Evolutionary conservation across 2,888 invertebrate species (phyloP).

Genomic region (Nesidiocoris tenuis): DNA sequence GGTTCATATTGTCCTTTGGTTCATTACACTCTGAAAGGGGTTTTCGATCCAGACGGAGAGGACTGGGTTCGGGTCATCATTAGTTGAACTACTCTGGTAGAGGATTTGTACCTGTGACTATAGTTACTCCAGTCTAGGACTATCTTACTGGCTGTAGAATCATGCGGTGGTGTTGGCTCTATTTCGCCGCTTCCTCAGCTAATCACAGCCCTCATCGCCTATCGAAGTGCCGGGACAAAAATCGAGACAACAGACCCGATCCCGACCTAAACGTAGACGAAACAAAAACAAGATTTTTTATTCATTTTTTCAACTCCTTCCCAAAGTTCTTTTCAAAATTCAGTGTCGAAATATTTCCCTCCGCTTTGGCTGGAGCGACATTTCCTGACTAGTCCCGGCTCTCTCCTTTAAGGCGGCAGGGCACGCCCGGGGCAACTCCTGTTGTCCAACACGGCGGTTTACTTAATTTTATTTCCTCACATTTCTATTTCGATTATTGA

Average conservation of each 20-base stretch:
- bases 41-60: slow-evolving; percentile 24
- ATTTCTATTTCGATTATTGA: too few species aligned
- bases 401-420: too few species aligned
- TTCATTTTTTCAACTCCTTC: too few species aligned
- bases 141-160: background rate
- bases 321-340: too few species aligned
- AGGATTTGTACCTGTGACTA: background rate
- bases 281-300: too few species aligned
- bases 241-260: too few species aligned
- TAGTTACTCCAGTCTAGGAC: background rate
- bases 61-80: slow-evolving; percentile 34
- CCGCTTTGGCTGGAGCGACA: too few species aligned
- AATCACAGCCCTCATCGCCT: slow-evolving; percentile 30
- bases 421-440: too few species aligned
- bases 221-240: background rate
- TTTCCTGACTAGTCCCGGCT: too few species aligned
- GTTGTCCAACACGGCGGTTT: too few species aligned
- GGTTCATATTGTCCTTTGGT: slow-evolving; percentile 44
- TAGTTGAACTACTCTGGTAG: background rate
- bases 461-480: too few species aligned
- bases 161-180: slow-evolving; percentile 3
- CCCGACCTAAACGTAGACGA: background rate
- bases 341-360: too few species aligned
- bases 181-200: slow-evolving; percentile 27
- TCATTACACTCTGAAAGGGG: slow-evolving; percentile 34